Evolutionary conservation across 2,797 vertebrate genomes (phyloP), one percentile per base, ranked within the genome.

Genomic region (Onychomys leucogaster): DNA sequence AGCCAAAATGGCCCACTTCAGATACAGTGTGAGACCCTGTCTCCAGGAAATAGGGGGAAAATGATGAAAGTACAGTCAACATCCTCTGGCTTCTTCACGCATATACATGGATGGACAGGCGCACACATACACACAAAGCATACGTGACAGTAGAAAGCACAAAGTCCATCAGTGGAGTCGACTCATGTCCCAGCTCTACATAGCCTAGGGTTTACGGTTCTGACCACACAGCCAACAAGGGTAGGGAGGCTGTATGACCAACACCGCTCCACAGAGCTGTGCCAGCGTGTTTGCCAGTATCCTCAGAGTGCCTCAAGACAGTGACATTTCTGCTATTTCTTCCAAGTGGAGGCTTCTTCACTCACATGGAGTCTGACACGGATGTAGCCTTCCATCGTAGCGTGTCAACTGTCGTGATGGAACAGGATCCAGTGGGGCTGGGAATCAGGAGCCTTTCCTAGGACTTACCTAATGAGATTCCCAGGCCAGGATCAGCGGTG

Each of bases 401-500:
- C 41, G n/a, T 90, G 41, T 43, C 78, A 46, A 43, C 17, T 89
- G 32, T 87, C 84, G 90, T 78, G 25, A 46, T 89, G 95, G 77
- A 91, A 52, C 52, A 7, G 61, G 75, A 84, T 63, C 21, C 69
- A 49, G 16, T 84, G 82, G 80, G 83, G 52, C 12, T 57, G 80
- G 63, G 81, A 95, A 94, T 77, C 59, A 59, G 85, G n/a, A 78
- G 76, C 17, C 27, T 89, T 91, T 73, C 65, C 27, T 77, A n/a
- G 77, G 73, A 89, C 78, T 87, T 59, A 63, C 61, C 71, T 49
- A 52, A 57, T 77, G 69, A 83, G 46, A 55, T 55, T 93, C 49
- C 85, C 34, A 85, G 32, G 23, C 89, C 63, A 32, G 55, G 78
- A 84, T 89, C 12, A 61, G 2, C 25, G 67, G 80, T 82, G 61